phyloP scores from a whole-genome alignment of 2,113 vertebrate species.

The Mesoclemmys tuberculata region DNA sequence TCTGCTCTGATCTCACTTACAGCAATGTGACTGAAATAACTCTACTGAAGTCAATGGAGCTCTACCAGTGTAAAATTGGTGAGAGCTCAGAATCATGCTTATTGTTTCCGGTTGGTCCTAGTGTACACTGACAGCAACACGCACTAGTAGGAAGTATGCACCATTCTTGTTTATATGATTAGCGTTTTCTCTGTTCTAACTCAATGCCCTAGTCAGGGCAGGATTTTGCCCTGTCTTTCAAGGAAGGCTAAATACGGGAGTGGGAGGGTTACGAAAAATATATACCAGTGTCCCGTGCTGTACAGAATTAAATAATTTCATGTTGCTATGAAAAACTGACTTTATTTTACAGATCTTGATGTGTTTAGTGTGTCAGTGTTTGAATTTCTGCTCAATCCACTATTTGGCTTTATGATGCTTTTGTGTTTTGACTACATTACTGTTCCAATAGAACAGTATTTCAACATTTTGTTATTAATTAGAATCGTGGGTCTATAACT shows the following conservation, averaged over 20 bases:
- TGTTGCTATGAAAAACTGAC: neutral
- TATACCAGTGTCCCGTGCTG: neutral
- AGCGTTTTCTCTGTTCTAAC: rapidly evolving
- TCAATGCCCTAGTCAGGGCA: rapidly evolving
- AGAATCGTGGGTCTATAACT: neutral
- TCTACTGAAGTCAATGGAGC: rapidly evolving
- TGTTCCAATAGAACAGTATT: neutral
- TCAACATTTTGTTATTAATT: neutral
- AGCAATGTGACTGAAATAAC: rapidly evolving
- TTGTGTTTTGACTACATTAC: neutral
- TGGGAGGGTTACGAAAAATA: neutral
- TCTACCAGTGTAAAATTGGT: neutral
- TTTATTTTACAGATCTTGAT: neutral
- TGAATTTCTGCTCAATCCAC: neutral
- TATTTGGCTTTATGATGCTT: neutral
- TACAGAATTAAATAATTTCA: neutral
- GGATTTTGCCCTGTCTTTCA: rapidly evolving
- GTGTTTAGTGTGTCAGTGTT: neutral
- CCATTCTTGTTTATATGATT: rapidly evolving
- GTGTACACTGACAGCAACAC: neutral
- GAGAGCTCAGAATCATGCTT: rapidly evolving
- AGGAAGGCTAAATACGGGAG: neutral
- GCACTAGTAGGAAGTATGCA: rapidly evolving
- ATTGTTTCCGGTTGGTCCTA: neutral
- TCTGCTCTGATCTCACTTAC: neutral